These are phyloP conservation scores for Phaethon lepturus DNA, from an alignment of 2,113 vertebrate genomes.

Conservation along the genomic window DNA sequence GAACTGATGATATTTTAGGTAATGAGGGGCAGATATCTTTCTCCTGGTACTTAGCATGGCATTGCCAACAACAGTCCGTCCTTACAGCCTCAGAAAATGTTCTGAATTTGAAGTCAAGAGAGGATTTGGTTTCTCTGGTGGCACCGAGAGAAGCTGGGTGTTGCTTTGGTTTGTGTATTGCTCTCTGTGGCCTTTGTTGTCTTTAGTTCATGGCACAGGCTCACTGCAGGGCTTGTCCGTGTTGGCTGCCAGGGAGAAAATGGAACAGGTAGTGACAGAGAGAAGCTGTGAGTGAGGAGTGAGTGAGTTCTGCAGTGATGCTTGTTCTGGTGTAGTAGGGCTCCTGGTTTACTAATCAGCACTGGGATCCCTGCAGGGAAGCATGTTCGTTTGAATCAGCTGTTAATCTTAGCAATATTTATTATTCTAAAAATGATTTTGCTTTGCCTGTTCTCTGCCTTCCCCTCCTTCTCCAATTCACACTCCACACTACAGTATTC, in stretches of 20 bases:
- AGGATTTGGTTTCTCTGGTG: neutral
- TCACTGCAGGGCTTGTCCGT: neutral
- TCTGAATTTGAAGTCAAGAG: neutral
- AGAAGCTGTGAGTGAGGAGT: neutral
- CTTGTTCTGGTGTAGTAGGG: neutral
- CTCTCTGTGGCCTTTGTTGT: neutral
- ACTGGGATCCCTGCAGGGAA: neutral
- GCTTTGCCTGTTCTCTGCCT: conserved; percentile 19
- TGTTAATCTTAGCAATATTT: conserved; percentile 6
- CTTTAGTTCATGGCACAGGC: neutral
- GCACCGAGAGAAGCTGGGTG: neutral
- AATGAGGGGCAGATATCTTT: neutral
- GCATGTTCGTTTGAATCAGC: neutral
- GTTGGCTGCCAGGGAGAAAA: neutral
- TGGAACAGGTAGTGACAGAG: neutral
- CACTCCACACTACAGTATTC: neutral
- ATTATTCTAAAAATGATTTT: neutral
- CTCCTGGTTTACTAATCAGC: neutral
- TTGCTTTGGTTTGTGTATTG: neutral
- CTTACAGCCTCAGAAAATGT: neutral
- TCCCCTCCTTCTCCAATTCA: neutral
- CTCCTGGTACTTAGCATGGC: neutral
- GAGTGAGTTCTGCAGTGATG: neutral
- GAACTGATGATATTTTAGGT: neutral
- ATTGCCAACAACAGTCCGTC: neutral